Evolutionary conservation across 1,140 invertebrate genomes (phyloP).

Genomic region (Drosophila sulfurigaster): DNA sequence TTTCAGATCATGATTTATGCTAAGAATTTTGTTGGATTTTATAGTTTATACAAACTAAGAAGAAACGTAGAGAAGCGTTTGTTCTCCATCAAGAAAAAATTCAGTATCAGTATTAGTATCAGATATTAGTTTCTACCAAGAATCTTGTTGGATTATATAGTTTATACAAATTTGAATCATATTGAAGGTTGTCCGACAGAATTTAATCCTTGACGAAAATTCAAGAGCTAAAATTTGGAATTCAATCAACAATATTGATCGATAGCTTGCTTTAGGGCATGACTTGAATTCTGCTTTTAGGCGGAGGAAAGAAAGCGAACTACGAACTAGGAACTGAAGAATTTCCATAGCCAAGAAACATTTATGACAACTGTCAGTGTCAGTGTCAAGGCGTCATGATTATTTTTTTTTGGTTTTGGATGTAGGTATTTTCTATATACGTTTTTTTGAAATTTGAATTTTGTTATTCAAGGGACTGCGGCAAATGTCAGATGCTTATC

Average conservation of each 20-base stretch:
- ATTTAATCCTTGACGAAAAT: too few relatives aligned
- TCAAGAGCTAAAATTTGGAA: too few relatives aligned
- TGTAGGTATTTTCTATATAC: not conserved
- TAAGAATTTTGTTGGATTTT: too few relatives aligned
- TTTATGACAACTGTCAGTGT: constrained; percentile 8
- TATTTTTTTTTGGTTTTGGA: constrained; percentile 4
- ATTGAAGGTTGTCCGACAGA: too few relatives aligned
- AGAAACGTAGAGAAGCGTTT: too few relatives aligned
- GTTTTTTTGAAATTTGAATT: not conserved
- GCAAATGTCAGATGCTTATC: constrained; percentile 30
- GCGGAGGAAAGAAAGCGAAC: constrained; percentile 2
- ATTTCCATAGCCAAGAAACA: not conserved
- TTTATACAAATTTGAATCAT: too few relatives aligned
- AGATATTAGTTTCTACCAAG: too few relatives aligned
- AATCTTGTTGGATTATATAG: too few relatives aligned
- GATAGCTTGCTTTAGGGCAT: not conserved
- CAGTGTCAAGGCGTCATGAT: not conserved
- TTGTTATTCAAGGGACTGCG: constrained; percentile 22
- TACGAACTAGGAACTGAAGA: not conserved
- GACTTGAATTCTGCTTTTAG: constrained; percentile 8
- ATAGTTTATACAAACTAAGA: too few relatives aligned
- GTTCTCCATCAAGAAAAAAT: too few relatives aligned
- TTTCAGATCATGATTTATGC: too few relatives aligned
- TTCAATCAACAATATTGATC: not conserved
- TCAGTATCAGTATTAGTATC: too few relatives aligned